These are phyloP conservation scores for Phenganax stokvisi DNA, from an alignment of 92 coral and sea anemone genomes.

Conservation along the genomic window DNA sequence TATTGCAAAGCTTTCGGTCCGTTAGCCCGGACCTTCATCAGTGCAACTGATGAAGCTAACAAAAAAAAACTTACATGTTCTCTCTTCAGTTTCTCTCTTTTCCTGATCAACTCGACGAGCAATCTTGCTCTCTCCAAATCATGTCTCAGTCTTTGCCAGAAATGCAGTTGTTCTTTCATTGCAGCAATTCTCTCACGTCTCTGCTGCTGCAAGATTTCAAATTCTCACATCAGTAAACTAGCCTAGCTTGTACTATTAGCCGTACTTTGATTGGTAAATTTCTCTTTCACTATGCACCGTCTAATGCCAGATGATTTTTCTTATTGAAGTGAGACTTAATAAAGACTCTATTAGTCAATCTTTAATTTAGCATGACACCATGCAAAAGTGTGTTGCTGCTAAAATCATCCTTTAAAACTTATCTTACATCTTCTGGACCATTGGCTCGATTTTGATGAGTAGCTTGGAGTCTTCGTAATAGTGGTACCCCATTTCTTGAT, in stretches of 20 bases:
- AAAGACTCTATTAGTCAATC: too few relatives aligned
- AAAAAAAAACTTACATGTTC: conserved; percentile 68
- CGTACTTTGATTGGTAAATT: too few relatives aligned
- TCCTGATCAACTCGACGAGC: conserved; percentile 88
- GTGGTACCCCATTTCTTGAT: conserved; percentile 96
- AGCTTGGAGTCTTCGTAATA: conserved; percentile 88
- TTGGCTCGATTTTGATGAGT: conserved; percentile 91
- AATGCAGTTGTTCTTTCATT: conserved; percentile 96
- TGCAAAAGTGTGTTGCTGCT: not conserved
- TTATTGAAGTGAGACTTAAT: too few relatives aligned
- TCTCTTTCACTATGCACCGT: too few relatives aligned
- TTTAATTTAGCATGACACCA: not conserved
- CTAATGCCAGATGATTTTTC: too few relatives aligned
- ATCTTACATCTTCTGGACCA: conserved; percentile 69
- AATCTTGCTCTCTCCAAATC: conserved; percentile 94
- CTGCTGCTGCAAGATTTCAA: conserved; percentile 60
- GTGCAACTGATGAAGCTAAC: too few relatives aligned
- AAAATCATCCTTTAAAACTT: not conserved
- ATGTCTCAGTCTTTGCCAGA: conserved; percentile 98
- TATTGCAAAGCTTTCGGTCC: too few relatives aligned
- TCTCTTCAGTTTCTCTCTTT: conserved; percentile 92
- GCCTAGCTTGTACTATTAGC: not conserved
- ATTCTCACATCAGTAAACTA: not conserved
- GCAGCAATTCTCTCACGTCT: conserved; percentile 93
- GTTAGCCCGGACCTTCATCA: too few relatives aligned